Evolutionary conservation across 2,888 invertebrate species (phyloP), one percentile per base, ranked within the genome.

Genomic region (Amphipoea lucens): DNA sequence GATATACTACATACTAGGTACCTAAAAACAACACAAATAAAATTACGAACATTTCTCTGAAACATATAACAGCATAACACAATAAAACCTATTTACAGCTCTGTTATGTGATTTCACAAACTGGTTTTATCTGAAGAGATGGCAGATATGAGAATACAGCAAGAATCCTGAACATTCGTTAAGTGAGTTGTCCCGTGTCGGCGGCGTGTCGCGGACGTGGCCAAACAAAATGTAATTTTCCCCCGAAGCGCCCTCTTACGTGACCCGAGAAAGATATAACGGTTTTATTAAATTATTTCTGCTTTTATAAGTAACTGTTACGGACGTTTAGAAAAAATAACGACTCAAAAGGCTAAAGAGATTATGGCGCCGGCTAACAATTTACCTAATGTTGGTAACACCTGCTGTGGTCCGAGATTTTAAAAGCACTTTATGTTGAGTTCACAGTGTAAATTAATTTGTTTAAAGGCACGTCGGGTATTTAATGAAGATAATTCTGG

Each of bases 141-240:
- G 93, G 93, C 86, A 94, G 95, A 95, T 95, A 95, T 94, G 95
- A 95, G 95, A 94, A 94, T 94, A 94, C 92, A 95, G 93, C 90
- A 93, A 94, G 94, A 96, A 95, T 95, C 94, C 94, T 92, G 95
- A 94, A 95, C 95, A 95, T 94, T 95, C 95, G 95, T 94, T 96
- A 96, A 96, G 94, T 94, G 92, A 94, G 96, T 96, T 96, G 96
- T 96, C 96, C 96, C 95, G 92, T 93, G 95, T 95, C 95, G 93
- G 92, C 91, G 89, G 86, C 90, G 91, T 91, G 90, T 88, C 90
- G 91, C 91, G 94, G 92, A 95, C 96, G 96, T 95, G 95, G 95
- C 95, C 94, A 95, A 96, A 96, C 96, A 96, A 96, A 96, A 96
- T 96, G 95, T 96, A 96, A 96, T 96, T 96, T 96, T 95, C 94